These are phyloP conservation scores for Loripinus fragilis DNA, from an alignment of 2,888 invertebrate species.

Conservation along the genomic window DNA sequence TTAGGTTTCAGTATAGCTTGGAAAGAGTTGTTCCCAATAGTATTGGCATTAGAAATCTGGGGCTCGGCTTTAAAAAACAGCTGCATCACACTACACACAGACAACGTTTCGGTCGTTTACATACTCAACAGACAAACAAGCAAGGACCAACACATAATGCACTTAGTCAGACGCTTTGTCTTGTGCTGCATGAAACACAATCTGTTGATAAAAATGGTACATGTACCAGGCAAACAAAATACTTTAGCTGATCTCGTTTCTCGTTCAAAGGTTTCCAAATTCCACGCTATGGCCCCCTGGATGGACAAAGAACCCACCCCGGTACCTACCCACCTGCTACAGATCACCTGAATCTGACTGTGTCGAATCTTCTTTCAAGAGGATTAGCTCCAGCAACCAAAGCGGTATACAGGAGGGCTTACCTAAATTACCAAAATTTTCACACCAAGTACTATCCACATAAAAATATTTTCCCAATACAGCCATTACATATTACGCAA, in stretches of 20 bases:
- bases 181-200: constrained; percentile 37
- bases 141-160: constrained; percentile 39
- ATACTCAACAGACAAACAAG: constrained; percentile 51
- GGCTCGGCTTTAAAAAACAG: constrained; percentile 17
- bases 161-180: constrained; percentile 41
- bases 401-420: constrained; percentile 26
- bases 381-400: constrained; percentile 24
- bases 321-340: not conserved
- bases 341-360: not conserved
- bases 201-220: constrained; percentile 36
- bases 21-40: not conserved
- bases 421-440: constrained; percentile 20
- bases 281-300: constrained; percentile 32
- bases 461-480: constrained; percentile 3
- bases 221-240: constrained; percentile 41
- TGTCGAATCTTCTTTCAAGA: not conserved
- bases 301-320: not conserved
- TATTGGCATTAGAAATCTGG: not conserved
- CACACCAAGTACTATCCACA: constrained; percentile 21
- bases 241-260: constrained; percentile 46
- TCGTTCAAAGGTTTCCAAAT: constrained; percentile 46
- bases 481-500: constrained; percentile 24
- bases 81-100: constrained; percentile 45
- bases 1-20: not conserved
- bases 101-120: constrained; percentile 48